Base-by-base conservation (phyloP, 2,888 invertebrate species). In the Habroteleia sp. region DNA sequence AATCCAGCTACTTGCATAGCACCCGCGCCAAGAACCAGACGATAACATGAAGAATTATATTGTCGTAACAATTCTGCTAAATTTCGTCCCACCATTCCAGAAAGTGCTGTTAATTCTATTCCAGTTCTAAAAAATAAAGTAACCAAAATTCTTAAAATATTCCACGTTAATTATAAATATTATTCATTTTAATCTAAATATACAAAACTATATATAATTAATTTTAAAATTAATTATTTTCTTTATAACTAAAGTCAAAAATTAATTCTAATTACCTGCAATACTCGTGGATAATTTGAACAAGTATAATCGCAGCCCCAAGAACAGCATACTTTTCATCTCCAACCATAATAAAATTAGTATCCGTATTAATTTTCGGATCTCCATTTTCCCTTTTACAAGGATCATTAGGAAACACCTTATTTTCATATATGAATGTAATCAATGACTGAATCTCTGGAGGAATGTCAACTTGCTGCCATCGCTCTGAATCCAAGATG, bases 1-100 rank as follows among this genome's bases (percentile, higher is more conserved):
- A 97, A 90, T 2, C 98, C 98, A 27, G 97, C 97, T 76, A 97
- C 94, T 84, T 96, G 95, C 84, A 99, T 92, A 3, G 99, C 99
- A 35, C 98, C 98, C 31, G 98, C 99, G 35, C 98, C 99, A 58
- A 99, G 91, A 56, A 99, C 96, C 80, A 99, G 91, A 88, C 98
- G 98, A 89, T 97, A 98, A 81, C 95, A 94, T 66, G 95, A 91
- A 2, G 96, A 96, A 89, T 96, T 96, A 83, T 95, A 96, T 80
- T 95, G 93, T 84, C 96, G 92, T 77, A 97, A 90, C 52, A 98
- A 89, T 88, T 98, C 98, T n/a, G 96, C 92, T 81, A 97, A 92
- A 85, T 96, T 93, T 73, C 95, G 92, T 31, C 96, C 93, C 76
- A 97, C 91, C 78, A 95, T 94, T 68, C 94, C 93, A 11, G 96